Evolutionary conservation across 1,140 invertebrate species (phyloP), one percentile per base, ranked within the genome.

Genomic region (Hestina assimilis): DNA sequence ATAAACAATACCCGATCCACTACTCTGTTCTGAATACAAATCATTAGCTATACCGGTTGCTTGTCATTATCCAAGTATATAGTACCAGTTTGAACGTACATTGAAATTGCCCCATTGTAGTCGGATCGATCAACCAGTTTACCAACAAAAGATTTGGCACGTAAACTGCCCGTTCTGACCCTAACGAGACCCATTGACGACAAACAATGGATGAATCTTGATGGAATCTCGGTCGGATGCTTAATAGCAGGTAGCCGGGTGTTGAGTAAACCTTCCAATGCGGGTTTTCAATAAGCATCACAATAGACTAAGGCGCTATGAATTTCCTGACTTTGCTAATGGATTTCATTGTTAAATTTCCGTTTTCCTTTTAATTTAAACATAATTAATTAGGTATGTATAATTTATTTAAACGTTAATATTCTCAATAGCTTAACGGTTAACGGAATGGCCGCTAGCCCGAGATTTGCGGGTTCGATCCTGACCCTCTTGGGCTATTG

Each of bases 151-250:
- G 50, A 24, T 26, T 31, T 33, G 57, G 33, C 41, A 50, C 57
- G 42, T 53, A 59, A 59, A 59, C 57, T 53, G 41, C 31, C 50
- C 42, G 31, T 21, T 47, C 20, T 28, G 43, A 59, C 50, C 48
- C 57, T 59, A 59, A 59, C 57, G 50, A 59, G 57, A 59, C 50
- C 57, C 26, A 59, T 59, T 59, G 57, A 59, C 26, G 31, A 40
- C 57, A 53, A 59, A 59, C 57, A 59, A 59, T 59, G 35, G 48
- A n/a, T 35, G 50, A 33, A 59, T 59, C 57, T 59, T 59, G 57
- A 59, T 59, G 50, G 50, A 59, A 59, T 59, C 57, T 53, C 23
- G 19, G 35, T 12, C 35, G 50, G 50, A 19, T 38, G 50, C n/a
- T 38, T 55, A 55, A 46, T 54, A 19, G 21, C 51, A 54, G 41